Conservation (phyloP, 2,888 invertebrate species). For the Apamea sordens region DNA sequence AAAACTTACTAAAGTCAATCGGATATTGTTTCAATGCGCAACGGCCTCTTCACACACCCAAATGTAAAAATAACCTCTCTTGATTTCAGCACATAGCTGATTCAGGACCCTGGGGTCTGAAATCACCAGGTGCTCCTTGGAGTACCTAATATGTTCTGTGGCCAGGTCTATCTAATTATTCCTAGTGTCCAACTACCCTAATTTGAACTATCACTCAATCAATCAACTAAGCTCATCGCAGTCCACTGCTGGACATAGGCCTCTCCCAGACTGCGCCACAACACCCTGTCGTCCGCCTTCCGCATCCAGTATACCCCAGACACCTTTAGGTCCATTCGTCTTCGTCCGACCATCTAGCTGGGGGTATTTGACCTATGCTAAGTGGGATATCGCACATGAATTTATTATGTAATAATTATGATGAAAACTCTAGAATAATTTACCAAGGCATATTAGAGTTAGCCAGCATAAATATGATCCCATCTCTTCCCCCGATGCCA, state of each 20-base stretch:
- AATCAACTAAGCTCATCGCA: too few relatives aligned
- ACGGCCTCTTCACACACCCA: not conserved
- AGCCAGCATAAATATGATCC: slow-evolving; percentile 94
- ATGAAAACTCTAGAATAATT: slow-evolving; percentile 4
- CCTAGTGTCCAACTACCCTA: not conserved
- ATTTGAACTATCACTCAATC: not conserved
- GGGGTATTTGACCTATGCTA: not conserved
- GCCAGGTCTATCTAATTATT: not conserved
- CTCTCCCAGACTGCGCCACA: too few relatives aligned
- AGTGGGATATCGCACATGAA: not conserved
- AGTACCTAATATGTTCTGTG: not conserved
- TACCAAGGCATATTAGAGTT: slow-evolving; percentile 98
- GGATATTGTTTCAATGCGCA: not conserved
- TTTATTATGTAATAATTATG: not conserved
- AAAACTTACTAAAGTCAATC: not conserved
- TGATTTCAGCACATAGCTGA: not conserved
- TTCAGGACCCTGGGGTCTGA: not conserved
- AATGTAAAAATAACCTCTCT: not conserved
- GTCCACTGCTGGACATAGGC: too few relatives aligned
- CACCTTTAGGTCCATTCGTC: too few relatives aligned
- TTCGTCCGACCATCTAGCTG: too few relatives aligned
- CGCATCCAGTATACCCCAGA: too few relatives aligned
- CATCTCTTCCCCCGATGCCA: slow-evolving; percentile 92
- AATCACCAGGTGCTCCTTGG: not conserved
- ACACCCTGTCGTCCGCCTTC: too few relatives aligned